Percentiles rank a stretch among this genome's conserved stretches.
Evolutionary conservation across 2,888 invertebrate species (phyloP).

Genomic region (Escarpia spicata): DNA sequence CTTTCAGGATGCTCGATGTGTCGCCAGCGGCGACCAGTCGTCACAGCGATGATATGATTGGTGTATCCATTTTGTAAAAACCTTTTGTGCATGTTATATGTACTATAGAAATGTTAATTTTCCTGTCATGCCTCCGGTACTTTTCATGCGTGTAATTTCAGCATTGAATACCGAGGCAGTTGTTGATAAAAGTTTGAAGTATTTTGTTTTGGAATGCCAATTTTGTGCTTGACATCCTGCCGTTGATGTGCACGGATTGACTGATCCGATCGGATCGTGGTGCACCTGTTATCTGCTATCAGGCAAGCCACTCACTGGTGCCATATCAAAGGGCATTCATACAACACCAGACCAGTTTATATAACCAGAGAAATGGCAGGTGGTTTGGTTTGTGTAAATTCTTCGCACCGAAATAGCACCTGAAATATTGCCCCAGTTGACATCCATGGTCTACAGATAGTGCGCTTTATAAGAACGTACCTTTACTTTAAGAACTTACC

Average conservation of each 20-base stretch:
- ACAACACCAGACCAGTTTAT: background rate
- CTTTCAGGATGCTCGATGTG: background rate
- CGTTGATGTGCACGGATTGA: background rate
- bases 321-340: conserved; percentile 10
- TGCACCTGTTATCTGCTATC: conserved; percentile 13
- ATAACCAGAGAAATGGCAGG: background rate
- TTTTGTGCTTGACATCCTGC: background rate
- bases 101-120: background rate
- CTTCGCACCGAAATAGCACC: background rate
- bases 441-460: no score
- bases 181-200: background rate
- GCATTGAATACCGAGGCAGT: background rate
- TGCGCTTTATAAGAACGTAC: no score
- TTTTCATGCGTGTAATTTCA: background rate
- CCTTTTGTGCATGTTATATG: background rate
- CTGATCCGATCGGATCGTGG: background rate
- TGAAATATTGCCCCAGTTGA: no score
- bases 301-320: background rate
- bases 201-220: background rate
- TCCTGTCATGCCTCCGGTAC: background rate
- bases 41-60: background rate
- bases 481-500: no score
- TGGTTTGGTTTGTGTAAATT: background rate
- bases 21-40: background rate
- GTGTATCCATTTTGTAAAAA: background rate